Conservation (phyloP, 2,888 invertebrate species). For the Cantharis nigra region DNA sequence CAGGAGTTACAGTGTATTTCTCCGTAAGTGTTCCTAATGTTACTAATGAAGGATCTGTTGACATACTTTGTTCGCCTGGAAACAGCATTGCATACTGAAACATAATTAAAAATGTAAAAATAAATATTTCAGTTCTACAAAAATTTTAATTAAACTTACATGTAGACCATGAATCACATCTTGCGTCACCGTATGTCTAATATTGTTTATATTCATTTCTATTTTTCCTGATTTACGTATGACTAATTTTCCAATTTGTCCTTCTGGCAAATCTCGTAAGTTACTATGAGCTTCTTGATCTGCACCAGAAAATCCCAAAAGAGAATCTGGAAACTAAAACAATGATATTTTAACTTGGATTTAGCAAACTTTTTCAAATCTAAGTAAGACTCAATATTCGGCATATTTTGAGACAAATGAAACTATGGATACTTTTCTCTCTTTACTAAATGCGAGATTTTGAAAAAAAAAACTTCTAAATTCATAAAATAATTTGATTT, state of each 20-base stretch:
- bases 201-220: constrained; percentile 47
- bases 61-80: constrained; percentile 31
- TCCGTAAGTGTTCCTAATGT: constrained; percentile 44
- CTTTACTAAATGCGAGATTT: too few species aligned
- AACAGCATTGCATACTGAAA: constrained; percentile 33
- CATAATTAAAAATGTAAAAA: background rate
- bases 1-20: constrained; percentile 43
- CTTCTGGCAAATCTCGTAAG: constrained; percentile 47
- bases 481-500: too few species aligned
- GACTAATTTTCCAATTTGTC: constrained; percentile 49
- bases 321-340: constrained; percentile 49
- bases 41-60: constrained; percentile 35
- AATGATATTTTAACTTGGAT: background rate
- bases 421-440: too few species aligned
- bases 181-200: constrained; percentile 44
- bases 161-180: constrained; percentile 32
- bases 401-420: too few species aligned
- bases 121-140: background rate
- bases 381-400: too few species aligned
- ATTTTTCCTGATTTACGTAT: constrained; percentile 49
- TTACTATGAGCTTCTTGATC: constrained; percentile 12
- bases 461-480: too few species aligned
- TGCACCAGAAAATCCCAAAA: constrained; percentile 46
- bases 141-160: constrained; percentile 28
- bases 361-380: too few species aligned